Evolutionary conservation across 2,888 invertebrate species (phyloP), one percentile per base, ranked within the genome.

Genomic region (Shargacucullia verbasci): DNA sequence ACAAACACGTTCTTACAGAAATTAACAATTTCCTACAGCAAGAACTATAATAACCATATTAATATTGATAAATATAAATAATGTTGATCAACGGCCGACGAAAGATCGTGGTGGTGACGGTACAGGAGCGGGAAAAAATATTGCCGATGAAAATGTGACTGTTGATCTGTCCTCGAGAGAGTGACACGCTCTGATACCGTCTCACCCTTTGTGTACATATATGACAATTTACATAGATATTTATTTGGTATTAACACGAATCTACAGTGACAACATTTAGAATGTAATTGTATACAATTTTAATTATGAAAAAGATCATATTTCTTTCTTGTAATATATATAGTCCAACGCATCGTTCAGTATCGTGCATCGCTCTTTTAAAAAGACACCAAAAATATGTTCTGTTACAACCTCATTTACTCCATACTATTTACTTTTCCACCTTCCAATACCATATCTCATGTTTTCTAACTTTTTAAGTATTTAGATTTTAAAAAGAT

Each of bases 361-460:
- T 43, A 69, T 63, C 75, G 70, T 75, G 65, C 72, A 77, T 75
- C 75, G 66, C 70, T 70, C 62, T 67, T 74, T 59, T 50, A 49
- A 50, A 20, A 60, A 63, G 66, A 82, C 76, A 80, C 56, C 75
- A 67, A 82, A 78, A 63, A 68, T 57, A 60, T 56, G 52, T 73
- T 75, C 70, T 68, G 74, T 79, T 80, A 78, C 78, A 76, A 80
- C 78, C 80, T 80, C 76, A 77, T 68, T 70, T 61, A 62, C 25
- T 40, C 35, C 57, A 34, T 53, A 34, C 6, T 38, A 11, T 20
- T 27, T 15, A n/a, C 13, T 29, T 45, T 41, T 14, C 39, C 40
- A 3, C 58, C 40, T 59, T 63, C 45, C 41, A 41, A 48, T 40
- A 45, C 54, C 55, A 39, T 50, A 10, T 50, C 27, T 43, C 31